Conservation (phyloP, 2,113 vertebrate species). For the Sceloporus tristichus region DNA sequence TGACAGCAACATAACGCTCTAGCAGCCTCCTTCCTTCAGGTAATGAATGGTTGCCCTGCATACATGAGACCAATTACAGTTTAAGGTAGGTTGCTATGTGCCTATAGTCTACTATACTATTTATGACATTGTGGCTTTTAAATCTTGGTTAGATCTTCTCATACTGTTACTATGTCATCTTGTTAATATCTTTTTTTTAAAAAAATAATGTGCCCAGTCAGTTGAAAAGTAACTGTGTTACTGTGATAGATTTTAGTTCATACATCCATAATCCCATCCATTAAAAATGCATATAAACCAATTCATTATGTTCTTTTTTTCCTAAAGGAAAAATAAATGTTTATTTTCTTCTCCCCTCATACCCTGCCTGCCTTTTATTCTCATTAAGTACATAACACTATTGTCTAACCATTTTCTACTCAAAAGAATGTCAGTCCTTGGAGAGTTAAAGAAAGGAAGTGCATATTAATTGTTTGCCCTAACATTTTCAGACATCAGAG, state of each 20-base stretch:
- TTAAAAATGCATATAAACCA: neutral
- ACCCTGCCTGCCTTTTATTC: neutral
- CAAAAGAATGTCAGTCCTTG: constrained; percentile 56
- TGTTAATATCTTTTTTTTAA: too few species aligned
- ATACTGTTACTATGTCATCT: neutral
- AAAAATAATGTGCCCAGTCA: neutral
- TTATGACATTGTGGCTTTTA: neutral
- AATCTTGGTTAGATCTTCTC: neutral
- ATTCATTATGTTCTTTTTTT: neutral
- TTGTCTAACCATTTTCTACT: constrained; percentile 58
- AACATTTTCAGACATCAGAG: constrained; percentile 51
- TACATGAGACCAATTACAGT: too few species aligned
- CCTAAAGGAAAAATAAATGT: constrained; percentile 20
- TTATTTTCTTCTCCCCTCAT: constrained; percentile 34
- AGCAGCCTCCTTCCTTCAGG: too few species aligned
- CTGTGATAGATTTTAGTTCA: neutral
- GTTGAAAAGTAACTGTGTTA: neutral
- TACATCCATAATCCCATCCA: too few species aligned
- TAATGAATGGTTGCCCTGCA: too few species aligned
- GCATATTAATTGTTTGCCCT: constrained; percentile 57
- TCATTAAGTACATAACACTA: constrained; percentile 60
- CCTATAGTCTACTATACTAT: too few species aligned
- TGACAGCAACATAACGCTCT: too few species aligned
- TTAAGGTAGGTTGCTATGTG: too few species aligned
- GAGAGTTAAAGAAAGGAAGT: constrained; percentile 65